These are phyloP conservation scores for Porites evermanni DNA, from an alignment of 92 coral and sea anemone genomes.

Conservation along the genomic window DNA sequence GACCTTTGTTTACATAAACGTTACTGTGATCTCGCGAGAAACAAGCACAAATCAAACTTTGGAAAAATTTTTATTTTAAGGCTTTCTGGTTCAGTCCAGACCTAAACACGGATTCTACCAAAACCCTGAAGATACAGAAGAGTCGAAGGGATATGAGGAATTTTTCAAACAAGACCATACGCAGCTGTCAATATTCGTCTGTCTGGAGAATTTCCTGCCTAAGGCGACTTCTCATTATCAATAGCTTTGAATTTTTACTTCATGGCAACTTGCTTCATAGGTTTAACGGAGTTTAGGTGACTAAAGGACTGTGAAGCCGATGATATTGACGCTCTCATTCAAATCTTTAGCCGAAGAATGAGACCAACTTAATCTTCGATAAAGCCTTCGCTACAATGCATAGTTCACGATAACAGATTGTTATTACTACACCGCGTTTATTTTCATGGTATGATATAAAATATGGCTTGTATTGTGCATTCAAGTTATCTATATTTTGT, in stretches of 20 bases:
- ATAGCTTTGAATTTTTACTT: neutral
- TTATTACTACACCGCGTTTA: too few relatives aligned
- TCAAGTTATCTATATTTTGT: too few relatives aligned
- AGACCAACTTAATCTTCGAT: neutral
- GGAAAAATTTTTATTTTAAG: too few relatives aligned
- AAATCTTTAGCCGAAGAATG: neutral
- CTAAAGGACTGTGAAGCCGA: neutral
- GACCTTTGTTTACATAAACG: too few relatives aligned
- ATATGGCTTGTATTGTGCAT: neutral
- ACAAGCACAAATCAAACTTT: too few relatives aligned
- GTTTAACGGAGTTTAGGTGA: neutral
- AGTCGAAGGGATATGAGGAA: neutral
- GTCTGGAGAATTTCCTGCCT: constrained; percentile 1
- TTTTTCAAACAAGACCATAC: neutral
- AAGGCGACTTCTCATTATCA: neutral
- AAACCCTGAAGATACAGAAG: too few relatives aligned
- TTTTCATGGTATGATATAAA: neutral
- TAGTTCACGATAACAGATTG: neutral
- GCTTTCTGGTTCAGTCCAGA: too few relatives aligned
- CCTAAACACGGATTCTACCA: too few relatives aligned
- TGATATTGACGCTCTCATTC: neutral
- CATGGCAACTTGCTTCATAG: neutral
- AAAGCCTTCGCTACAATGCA: neutral
- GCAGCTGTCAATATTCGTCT: neutral
- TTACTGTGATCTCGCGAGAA: too few relatives aligned